Conservation (phyloP, 2,797 vertebrate genomes). For the Tapera naevia region DNA sequence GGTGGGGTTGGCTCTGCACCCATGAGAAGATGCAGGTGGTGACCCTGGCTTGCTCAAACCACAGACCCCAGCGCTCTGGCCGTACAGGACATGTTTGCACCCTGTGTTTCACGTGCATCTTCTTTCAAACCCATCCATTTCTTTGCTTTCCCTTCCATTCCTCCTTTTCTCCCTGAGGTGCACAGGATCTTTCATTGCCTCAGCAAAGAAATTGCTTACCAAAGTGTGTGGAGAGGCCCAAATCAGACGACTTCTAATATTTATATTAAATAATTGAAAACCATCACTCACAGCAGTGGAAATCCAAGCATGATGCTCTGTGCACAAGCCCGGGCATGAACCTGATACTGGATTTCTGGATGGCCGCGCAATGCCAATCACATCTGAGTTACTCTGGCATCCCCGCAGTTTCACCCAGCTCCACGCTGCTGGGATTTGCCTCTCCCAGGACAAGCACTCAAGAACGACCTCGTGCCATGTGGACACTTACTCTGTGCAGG, state of each 20-base stretch:
- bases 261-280: constrained; percentile 12
- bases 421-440: neutral
- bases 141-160: neutral
- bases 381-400: neutral
- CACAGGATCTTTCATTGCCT: neutral
- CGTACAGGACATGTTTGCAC: accelerated
- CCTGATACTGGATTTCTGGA: constrained; percentile 43
- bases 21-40: accelerated
- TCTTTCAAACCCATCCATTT: neutral
- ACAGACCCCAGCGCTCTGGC: neutral
- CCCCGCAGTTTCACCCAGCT: neutral
- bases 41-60: accelerated
- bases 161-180: neutral
- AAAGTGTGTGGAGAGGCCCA: accelerated
- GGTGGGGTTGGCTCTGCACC: neutral
- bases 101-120: accelerated
- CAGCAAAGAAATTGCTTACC: neutral
- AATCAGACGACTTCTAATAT: neutral
- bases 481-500: neutral
- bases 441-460: neutral
- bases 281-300: neutral
- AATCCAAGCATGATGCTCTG: neutral
- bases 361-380: neutral
- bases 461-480: accelerated
- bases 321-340: constrained; percentile 35